Evolutionary conservation across 2,113 vertebrate genomes (phyloP), one percentile per base, ranked within the genome.

Genomic region (mouse (Mus musculus)): DNA sequence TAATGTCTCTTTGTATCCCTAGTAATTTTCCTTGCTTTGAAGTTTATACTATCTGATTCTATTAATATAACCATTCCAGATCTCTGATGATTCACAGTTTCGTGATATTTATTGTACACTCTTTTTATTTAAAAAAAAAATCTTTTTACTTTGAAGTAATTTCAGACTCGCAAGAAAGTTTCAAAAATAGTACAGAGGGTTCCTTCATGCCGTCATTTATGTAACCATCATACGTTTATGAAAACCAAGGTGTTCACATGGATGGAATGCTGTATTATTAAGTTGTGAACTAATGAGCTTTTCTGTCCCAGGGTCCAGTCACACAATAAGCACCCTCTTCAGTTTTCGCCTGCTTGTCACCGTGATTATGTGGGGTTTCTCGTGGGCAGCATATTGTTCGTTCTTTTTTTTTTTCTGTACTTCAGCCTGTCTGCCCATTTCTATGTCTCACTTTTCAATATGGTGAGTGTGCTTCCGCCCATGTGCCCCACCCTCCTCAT

Each of bases 71-170:
- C 30, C 89, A 69, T 20, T 65, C 12, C 19, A 82, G 26, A n/a
- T 96, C 95, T 95, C 56, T 88, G 6, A 88, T 85, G 49, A 95
- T 88, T 96, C 80, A 90, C 93, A 22, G 90, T 90, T 92, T 95
- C 22, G n/a, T 92, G 65, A 46, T 92, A 72, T 88, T 86, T 92
- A 88, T 81, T 94, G 93, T 85, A 33, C 52, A 5, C 4, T 59
- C 26, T 39, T 93, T 91, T 95, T 90, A 19, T 59, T 59, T 59
- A 20, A 20, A 59, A 59, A 56, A 17, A 59, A n/a, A 17, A 46
- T 63, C 24, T 86, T 71, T 67, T 46, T 61, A 94, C 89, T 96
- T 96, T 89, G 59, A 87, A 65, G 81, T 85, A 85, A 46, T 65
- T 85, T 96, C 82, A 96, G 59, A 82, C 92, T 90, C 91, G 86